A percentile compares a stretch with the other conserved stretches of the same genome.
Evolutionary conservation across 2,888 invertebrate genomes (phyloP).

Genomic region (Lathronympha strigana): DNA sequence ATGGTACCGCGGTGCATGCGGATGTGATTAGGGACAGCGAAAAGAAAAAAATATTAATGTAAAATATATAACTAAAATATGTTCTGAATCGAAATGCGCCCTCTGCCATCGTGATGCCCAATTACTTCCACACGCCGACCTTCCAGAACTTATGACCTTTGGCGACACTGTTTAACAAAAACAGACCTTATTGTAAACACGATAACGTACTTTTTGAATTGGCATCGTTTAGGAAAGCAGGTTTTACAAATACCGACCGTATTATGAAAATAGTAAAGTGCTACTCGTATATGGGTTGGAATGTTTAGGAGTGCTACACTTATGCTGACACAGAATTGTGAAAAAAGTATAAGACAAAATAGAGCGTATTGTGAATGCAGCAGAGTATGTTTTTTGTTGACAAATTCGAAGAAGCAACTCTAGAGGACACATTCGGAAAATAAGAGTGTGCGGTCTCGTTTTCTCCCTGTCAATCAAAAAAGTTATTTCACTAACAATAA

Average conservation of each 20-base stretch:
- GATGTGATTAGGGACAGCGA: not conserved
- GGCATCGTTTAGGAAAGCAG: not conserved
- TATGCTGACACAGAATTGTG: not conserved
- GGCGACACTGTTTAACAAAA: not conserved
- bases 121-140: conserved; percentile 13
- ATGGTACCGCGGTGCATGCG: too few species aligned
- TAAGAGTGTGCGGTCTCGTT: too few species aligned
- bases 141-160: conserved; percentile 11
- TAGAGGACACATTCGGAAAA: too few species aligned
- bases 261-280: too few species aligned
- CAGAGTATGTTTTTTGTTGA: not conserved
- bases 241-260: not conserved
- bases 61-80: not conserved
- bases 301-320: too few species aligned
- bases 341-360: not conserved
- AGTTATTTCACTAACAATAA: too few species aligned
- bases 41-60: not conserved
- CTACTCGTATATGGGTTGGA: too few species aligned
- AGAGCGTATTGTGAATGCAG: not conserved
- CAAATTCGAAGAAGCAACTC: too few species aligned
- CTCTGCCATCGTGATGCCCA: not conserved
- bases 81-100: not conserved
- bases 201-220: not conserved
- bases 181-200: not conserved
- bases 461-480: too few species aligned